Evolutionary conservation across 2,797 vertebrate genomes (phyloP).

Genomic region (Telmatherina bonti): DNA sequence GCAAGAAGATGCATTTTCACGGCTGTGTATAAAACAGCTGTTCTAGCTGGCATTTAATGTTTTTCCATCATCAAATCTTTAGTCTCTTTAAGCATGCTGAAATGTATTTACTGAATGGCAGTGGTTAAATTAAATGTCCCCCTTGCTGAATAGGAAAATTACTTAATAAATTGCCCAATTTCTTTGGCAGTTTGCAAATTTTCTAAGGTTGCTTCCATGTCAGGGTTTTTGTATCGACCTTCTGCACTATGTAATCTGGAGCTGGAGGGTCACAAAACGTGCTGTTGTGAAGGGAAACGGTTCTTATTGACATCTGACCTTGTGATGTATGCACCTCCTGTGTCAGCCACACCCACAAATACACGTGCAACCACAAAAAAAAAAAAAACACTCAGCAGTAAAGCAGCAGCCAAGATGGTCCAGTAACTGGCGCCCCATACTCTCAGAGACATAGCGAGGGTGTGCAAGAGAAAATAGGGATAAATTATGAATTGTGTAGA

Average conservation of each 20-base stretch:
- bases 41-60: constrained; percentile 24
- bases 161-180: no score
- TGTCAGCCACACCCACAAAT: constrained; percentile 23
- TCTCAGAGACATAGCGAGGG: constrained; percentile 34
- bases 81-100: constrained; percentile 20
- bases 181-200: constrained; percentile 16
- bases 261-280: constrained; percentile 32
- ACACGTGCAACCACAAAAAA: constrained; percentile 8
- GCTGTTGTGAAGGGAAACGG: constrained; percentile 36
- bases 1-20: constrained; percentile 29
- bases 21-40: constrained; percentile 35
- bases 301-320: constrained; percentile 53
- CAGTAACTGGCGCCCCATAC: constrained; percentile 44
- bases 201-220: constrained; percentile 59
- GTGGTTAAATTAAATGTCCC: constrained; percentile 30
- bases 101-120: constrained; percentile 39
- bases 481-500: constrained; percentile 81
- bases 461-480: constrained; percentile 63
- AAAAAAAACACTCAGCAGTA: constrained; percentile 19
- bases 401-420: constrained; percentile 41
- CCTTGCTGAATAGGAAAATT: constrained; percentile 8
- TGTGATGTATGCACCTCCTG: constrained; percentile 38
- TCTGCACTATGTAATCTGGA: constrained; percentile 17
- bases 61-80: constrained; percentile 20
- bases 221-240: constrained; percentile 29